Evolutionary conservation across 2,797 vertebrate species (phyloP).

Genomic region (Schizothorax lantsangensis): DNA sequence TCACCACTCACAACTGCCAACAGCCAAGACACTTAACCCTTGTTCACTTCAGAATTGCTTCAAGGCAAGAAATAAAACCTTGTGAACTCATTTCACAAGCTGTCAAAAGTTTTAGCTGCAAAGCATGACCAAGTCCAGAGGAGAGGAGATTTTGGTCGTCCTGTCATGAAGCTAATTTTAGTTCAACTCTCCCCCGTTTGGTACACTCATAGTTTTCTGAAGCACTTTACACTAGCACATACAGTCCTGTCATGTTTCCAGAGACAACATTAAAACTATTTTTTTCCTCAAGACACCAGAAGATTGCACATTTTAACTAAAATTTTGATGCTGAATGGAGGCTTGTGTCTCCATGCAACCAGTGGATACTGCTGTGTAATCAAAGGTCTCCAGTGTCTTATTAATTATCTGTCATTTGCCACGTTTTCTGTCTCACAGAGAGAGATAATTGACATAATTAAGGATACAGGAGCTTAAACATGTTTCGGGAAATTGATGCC

Average conservation of each 20-base stretch:
- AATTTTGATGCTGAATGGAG: not conserved
- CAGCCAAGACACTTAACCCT: slow-evolving; percentile 38
- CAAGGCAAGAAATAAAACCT: slow-evolving; percentile 27
- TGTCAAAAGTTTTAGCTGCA: slow-evolving; percentile 39
- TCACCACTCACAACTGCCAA: slow-evolving; percentile 22
- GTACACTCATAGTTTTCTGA: not conserved
- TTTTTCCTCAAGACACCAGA: not conserved
- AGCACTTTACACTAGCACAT: slow-evolving; percentile 2
- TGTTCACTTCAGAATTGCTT: slow-evolving; percentile 34
- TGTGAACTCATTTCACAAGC: slow-evolving; percentile 43
- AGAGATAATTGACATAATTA: slow-evolving; percentile 47
- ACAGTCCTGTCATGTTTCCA: slow-evolving; percentile 1
- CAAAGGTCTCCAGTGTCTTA: slow-evolving; percentile 30
- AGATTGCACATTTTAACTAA: not conserved
- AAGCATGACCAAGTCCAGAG: not conserved
- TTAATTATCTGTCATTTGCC: slow-evolving; percentile 49
- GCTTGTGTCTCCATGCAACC: not conserved
- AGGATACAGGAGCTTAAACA: slow-evolving; percentile 21
- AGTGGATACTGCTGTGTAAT: slow-evolving; percentile 25
- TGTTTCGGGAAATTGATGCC: slow-evolving; percentile 22
- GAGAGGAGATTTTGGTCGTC: slow-evolving; percentile 3
- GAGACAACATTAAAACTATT: not conserved
- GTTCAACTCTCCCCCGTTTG: not conserved
- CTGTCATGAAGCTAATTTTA: slow-evolving; percentile 38
- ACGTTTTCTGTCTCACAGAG: slow-evolving; percentile 15